phyloP scores from a whole-genome alignment of 2,113 vertebrate species.

The Falcunculus frontatus region DNA sequence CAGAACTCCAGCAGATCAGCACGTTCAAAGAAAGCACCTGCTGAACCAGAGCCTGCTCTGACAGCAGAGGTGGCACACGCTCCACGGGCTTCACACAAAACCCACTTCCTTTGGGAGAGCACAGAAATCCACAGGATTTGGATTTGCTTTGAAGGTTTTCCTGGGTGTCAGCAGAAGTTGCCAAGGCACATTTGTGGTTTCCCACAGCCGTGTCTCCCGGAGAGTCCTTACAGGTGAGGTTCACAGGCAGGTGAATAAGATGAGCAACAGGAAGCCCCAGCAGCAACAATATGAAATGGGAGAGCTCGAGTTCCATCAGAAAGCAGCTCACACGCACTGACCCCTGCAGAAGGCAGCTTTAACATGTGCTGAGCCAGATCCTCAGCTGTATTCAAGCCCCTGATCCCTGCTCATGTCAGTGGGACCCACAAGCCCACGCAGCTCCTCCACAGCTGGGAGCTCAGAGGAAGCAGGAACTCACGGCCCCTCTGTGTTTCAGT shows the following conservation, averaged over 20 bases:
- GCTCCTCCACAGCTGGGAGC: constrained; percentile 6
- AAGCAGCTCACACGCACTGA: not conserved
- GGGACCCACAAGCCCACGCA: not conserved
- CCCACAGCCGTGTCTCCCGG: fast-evolving
- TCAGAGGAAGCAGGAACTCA: not conserved
- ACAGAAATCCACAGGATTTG: not conserved
- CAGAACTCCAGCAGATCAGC: not conserved
- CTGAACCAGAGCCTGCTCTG: not conserved
- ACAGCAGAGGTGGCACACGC: not conserved
- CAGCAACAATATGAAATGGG: not conserved
- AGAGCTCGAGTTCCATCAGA: not conserved
- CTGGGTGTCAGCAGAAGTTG: not conserved
- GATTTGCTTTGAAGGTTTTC: not conserved
- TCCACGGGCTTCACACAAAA: not conserved
- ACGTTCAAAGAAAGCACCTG: not conserved
- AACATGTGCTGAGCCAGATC: not conserved
- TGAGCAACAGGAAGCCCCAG: not conserved
- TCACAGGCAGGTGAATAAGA: not conserved
- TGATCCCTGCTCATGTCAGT: not conserved
- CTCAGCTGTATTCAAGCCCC: not conserved
- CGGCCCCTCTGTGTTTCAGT: not conserved
- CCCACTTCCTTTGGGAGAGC: not conserved
- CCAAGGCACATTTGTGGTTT: not conserved
- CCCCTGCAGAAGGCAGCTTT: not conserved
- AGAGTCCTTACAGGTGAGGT: not conserved